phyloP scores from a whole-genome alignment of 2,797 vertebrate species.

The Sebastes nivosus region DNA sequence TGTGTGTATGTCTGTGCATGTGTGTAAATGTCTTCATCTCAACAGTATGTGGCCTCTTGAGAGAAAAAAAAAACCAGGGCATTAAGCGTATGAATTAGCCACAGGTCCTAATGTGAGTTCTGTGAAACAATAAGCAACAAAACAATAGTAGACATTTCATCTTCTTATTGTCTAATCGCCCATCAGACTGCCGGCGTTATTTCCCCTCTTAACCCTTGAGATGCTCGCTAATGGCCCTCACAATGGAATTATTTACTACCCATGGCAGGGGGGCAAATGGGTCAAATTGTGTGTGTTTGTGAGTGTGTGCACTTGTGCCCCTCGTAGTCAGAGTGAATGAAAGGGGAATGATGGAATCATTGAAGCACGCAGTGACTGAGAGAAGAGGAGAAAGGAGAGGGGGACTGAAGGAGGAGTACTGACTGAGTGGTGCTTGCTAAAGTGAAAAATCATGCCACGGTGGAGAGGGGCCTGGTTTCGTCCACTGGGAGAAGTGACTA shows the following conservation, averaged over 20 bases:
- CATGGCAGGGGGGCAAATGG: slow-evolving; percentile 73
- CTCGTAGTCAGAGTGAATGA: slow-evolving; percentile 66
- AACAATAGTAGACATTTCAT: slow-evolving; percentile 72
- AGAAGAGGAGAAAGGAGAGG: slow-evolving; percentile 42
- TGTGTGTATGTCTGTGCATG: slow-evolving; percentile 8
- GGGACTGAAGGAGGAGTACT: slow-evolving; percentile 52
- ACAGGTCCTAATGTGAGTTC: slow-evolving; percentile 62
- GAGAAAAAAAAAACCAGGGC: slow-evolving; percentile 28
- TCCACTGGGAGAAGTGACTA: slow-evolving; percentile 90
- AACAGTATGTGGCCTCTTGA: slow-evolving; percentile 29
- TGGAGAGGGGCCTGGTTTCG: slow-evolving; percentile 81
- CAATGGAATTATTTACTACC: slow-evolving; percentile 81
- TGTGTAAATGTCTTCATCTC: slow-evolving; percentile 48
- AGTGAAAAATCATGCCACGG: slow-evolving; percentile 94
- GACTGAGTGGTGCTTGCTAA: slow-evolving; percentile 77
- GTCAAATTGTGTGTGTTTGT: slow-evolving; percentile 63
- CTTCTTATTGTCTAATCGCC: slow-evolving; percentile 79
- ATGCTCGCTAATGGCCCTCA: slow-evolving; percentile 73
- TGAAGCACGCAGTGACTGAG: slow-evolving; percentile 81
- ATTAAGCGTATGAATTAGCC: slow-evolving; percentile 65
- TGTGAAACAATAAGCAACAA: slow-evolving; percentile 63
- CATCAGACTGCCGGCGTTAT: slow-evolving; percentile 65
- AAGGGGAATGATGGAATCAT: slow-evolving; percentile 80
- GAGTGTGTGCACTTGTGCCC: slow-evolving; percentile 19
- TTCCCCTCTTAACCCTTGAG: slow-evolving; percentile 74